Evolutionary conservation across 1,140 invertebrate species (phyloP).

Genomic region (Danaus melanippus): DNA sequence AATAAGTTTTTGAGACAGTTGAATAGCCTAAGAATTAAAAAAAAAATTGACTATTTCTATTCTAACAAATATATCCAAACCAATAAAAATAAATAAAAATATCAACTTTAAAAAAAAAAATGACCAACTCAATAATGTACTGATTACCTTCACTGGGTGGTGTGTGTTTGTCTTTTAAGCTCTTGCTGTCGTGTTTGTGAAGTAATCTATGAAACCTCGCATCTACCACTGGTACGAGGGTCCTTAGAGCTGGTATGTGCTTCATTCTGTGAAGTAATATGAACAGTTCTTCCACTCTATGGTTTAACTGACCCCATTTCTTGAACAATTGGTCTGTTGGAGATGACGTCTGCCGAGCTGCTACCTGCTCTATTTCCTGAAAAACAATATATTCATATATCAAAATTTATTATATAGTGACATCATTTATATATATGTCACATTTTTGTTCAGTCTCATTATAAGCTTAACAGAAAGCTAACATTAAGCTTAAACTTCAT

Average conservation of each 20-base stretch:
- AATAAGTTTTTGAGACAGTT: too few relatives aligned
- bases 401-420: too few relatives aligned
- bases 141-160: slow-evolving; percentile 23
- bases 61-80: too few relatives aligned
- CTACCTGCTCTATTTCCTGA: slow-evolving; percentile 65
- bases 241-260: slow-evolving; percentile 80
- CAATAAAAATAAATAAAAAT: too few relatives aligned
- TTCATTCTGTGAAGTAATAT: slow-evolving; percentile 79
- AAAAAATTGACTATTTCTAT: too few relatives aligned
- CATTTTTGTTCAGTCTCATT: too few relatives aligned
- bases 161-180: slow-evolving; percentile 27
- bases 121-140: neutral
- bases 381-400: too few relatives aligned
- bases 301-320: slow-evolving; percentile 85
- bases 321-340: slow-evolving; percentile 83
- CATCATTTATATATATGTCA: too few relatives aligned
- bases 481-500: too few relatives aligned
- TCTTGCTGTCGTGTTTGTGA: slow-evolving; percentile 38
- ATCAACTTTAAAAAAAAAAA: neutral
- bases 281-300: slow-evolving; percentile 84
- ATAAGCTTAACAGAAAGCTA: too few relatives aligned
- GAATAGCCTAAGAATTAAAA: too few relatives aligned
- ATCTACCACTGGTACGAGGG: slow-evolving; percentile 70
- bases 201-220: slow-evolving; percentile 40
- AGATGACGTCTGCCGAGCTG: slow-evolving; percentile 72